Percentiles rank a stretch among this genome's conserved stretches.
phyloP scores from a whole-genome alignment of 1,140 invertebrate genomes.

The Copidosoma floridanum region DNA sequence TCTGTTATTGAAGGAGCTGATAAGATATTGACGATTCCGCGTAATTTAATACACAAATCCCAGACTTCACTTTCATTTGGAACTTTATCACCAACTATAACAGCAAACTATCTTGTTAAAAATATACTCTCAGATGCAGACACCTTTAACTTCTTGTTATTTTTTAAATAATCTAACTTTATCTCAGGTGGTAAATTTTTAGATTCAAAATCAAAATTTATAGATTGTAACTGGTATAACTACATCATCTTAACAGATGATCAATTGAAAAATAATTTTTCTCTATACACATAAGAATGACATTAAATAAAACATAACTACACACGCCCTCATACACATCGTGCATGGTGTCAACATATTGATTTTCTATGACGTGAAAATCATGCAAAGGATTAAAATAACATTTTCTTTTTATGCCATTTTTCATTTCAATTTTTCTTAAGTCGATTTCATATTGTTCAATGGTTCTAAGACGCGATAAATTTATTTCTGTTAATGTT shows the following conservation, averaged over 20 bases:
- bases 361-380: conserved; percentile 22
- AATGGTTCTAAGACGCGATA: background rate
- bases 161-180: conserved; percentile 7
- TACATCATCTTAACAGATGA: no score
- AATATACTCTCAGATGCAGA: conserved; percentile 35
- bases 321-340: conserved; percentile 21
- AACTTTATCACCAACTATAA: conserved; percentile 32
- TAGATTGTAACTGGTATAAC: conserved; percentile 1
- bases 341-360: conserved; percentile 16
- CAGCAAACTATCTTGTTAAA: no score
- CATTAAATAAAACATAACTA: background rate
- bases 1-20: no score
- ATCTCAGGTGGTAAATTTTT: conserved; percentile 1
- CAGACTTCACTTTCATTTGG: conserved; percentile 26
- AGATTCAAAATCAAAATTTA: conserved; percentile 5
- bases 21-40: conserved; percentile 25
- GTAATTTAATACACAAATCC: conserved; percentile 25
- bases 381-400: conserved; percentile 5
- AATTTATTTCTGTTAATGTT: conserved; percentile 1
- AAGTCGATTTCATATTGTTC: conserved; percentile 18
- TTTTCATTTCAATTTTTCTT: background rate
- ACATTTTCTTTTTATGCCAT: conserved; percentile 15
- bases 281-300: background rate
- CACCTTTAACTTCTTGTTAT: conserved; percentile 20
- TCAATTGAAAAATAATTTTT: background rate